Percentiles rank a stretch among this genome's conserved stretches.
These are phyloP conservation scores for Ibycter americanus DNA, from an alignment of 2,797 vertebrate species.

Conservation along the genomic window DNA sequence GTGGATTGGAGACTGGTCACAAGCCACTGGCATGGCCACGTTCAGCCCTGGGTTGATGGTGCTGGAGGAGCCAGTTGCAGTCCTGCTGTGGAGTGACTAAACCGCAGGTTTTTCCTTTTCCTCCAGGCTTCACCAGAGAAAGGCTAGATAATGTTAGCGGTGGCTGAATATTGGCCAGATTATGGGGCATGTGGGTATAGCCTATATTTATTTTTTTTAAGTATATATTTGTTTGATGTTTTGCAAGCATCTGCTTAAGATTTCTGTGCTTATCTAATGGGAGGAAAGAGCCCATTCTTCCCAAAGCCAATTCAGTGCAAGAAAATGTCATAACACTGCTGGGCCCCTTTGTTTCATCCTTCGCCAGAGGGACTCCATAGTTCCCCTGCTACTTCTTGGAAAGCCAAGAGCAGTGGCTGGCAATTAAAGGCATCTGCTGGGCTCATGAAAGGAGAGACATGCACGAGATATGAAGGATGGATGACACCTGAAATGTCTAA, in stretches of 20 bases:
- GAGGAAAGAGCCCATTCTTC: conserved; percentile 66
- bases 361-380: conserved; percentile 61
- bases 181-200: conserved; percentile 55
- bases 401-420: conserved; percentile 52
- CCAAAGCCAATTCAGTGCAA: conserved; percentile 53
- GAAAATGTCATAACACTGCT: conserved; percentile 64
- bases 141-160: not conserved
- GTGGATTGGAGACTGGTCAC: not conserved
- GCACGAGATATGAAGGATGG: conserved; percentile 57
- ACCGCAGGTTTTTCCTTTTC: not conserved
- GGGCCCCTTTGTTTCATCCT: conserved; percentile 72
- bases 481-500: conserved; percentile 58
- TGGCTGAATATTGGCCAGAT: conserved; percentile 53
- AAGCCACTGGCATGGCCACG: not conserved
- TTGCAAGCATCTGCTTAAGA: conserved; percentile 72
- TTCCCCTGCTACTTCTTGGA: conserved; percentile 45
- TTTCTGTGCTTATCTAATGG: conserved; percentile 70
- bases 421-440: conserved; percentile 73
- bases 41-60: not conserved
- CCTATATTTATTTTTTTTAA: conserved; percentile 40
- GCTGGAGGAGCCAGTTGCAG: not conserved
- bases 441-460: conserved; percentile 30
- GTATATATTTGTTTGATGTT: conserved; percentile 69
- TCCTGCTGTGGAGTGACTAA: not conserved
- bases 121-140: not conserved